phyloP scores from a whole-genome alignment of 2,888 invertebrate genomes.

The Peribatodes rhomboidaria region DNA sequence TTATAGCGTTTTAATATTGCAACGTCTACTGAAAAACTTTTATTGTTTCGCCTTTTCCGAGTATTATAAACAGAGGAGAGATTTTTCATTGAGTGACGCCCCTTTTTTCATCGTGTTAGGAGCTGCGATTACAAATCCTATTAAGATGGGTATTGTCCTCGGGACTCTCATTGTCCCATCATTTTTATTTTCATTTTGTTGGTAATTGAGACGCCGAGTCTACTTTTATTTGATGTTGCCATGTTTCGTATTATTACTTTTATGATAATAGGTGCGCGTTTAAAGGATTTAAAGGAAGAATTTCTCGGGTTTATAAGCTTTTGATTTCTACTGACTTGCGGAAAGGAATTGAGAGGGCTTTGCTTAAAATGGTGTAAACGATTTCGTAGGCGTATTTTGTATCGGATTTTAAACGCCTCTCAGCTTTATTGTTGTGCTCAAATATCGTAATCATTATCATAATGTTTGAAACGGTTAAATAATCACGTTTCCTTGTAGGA shows the following conservation, averaged over 20 bases:
- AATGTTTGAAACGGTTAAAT: not conserved
- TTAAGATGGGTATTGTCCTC: constrained; percentile 69
- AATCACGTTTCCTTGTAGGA: not conserved
- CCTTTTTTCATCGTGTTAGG: constrained; percentile 62
- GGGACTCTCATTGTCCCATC: constrained; percentile 62
- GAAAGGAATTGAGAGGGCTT: constrained; percentile 20
- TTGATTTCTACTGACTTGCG: constrained; percentile 38
- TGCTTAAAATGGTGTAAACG: constrained; percentile 23
- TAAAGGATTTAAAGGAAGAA: constrained; percentile 50
- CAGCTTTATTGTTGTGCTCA: not conserved
- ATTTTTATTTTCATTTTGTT: constrained; percentile 72
- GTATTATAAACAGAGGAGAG: constrained; percentile 74
- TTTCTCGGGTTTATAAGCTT: constrained; percentile 41
- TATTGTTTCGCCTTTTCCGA: constrained; percentile 75
- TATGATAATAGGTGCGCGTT: constrained; percentile 55
- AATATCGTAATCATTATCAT: constrained; percentile 6
- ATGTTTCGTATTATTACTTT: constrained; percentile 68
- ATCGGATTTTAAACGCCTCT: not conserved
- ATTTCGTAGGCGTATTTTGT: constrained; percentile 18
- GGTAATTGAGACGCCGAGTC: constrained; percentile 76
- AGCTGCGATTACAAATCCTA: constrained; percentile 75
- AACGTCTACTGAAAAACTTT: constrained; percentile 72
- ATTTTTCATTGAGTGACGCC: constrained; percentile 78
- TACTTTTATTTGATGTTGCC: constrained; percentile 71
- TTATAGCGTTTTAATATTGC: constrained; percentile 82